These are phyloP conservation scores for Drosophila neocordata DNA, from an alignment of 1,140 invertebrate species.

Conservation along the genomic window DNA sequence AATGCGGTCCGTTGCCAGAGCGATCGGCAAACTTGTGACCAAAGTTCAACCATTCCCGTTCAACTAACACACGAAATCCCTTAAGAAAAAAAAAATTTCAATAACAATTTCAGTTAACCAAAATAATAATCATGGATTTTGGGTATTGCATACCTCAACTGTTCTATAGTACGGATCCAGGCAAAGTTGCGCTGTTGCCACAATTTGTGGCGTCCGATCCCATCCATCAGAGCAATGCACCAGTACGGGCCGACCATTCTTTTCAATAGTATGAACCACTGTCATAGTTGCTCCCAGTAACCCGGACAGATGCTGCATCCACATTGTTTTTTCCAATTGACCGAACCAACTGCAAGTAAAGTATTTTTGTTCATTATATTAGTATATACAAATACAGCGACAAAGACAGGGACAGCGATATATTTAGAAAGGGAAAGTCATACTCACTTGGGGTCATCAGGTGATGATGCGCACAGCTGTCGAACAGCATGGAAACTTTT, in stretches of 20 bases:
- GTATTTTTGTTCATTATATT: conserved; percentile 6
- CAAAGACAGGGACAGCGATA: no score
- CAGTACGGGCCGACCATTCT: conserved; percentile 93
- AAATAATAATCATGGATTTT: neutral
- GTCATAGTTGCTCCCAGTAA: conserved; percentile 91
- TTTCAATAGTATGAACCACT: conserved; percentile 91
- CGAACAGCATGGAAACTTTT: conserved; percentile 92
- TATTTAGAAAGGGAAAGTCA: no score
- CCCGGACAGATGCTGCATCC: conserved; percentile 94
- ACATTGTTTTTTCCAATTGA: conserved; percentile 92
- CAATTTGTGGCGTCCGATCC: conserved; percentile 98
- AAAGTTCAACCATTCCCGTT: conserved; percentile 98
- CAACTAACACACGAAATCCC: conserved; percentile 95
- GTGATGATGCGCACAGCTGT: conserved; percentile 88
- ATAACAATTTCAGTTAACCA: neutral
- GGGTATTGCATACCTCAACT: conserved; percentile 87
- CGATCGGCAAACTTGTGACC: conserved; percentile 98
- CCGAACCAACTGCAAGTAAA: conserved; percentile 91
- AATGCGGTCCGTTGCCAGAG: conserved; percentile 92
- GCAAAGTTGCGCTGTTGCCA: conserved; percentile 94
- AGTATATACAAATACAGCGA: neutral
- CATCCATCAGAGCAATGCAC: conserved; percentile 99
- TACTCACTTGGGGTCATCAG: conserved; percentile 90
- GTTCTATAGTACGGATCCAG: conserved; percentile 97
- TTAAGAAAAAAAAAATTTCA: conserved; percentile 76